Conservation (phyloP, 1,140 invertebrate species). For the Eulimnadia texana region DNA sequence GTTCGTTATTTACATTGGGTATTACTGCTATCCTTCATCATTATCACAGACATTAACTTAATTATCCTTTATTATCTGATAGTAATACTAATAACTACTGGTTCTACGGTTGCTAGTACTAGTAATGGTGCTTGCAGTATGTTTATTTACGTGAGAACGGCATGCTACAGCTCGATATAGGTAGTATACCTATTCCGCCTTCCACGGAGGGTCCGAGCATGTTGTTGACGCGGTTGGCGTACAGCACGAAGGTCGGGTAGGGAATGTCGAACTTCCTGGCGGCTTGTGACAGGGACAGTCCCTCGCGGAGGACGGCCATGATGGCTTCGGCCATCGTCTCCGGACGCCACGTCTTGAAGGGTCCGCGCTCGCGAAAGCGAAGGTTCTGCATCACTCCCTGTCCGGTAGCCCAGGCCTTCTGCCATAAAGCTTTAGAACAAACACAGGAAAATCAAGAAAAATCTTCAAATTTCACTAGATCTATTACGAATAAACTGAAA, state of each 20-base stretch:
- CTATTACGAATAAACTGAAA: too few species aligned
- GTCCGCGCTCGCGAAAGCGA: slow-evolving; percentile 76
- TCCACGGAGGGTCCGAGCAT: slow-evolving; percentile 79
- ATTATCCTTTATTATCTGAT: too few species aligned
- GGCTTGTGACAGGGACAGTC: slow-evolving; percentile 71
- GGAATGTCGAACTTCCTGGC: slow-evolving; percentile 85
- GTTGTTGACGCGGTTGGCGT: slow-evolving; percentile 82
- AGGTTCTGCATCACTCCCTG: slow-evolving; percentile 67
- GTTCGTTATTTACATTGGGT: too few species aligned
- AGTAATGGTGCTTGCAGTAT: too few species aligned
- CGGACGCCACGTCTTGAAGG: slow-evolving; percentile 78
- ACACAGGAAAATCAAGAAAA: not conserved
- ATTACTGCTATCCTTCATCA: too few species aligned
- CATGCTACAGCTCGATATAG: too few species aligned
- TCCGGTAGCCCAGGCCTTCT: slow-evolving; percentile 76
- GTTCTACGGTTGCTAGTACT: too few species aligned
- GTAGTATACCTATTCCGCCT: slow-evolving; percentile 52
- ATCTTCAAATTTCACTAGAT: not conserved
- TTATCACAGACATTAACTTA: too few species aligned
- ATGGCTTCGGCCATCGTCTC: slow-evolving; percentile 89
- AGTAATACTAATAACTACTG: too few species aligned
- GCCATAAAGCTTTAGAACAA: slow-evolving; percentile 60
- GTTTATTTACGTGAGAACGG: too few species aligned
- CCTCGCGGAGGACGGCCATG: slow-evolving; percentile 76
- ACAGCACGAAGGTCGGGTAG: slow-evolving; percentile 82